Evolutionary conservation across 2,888 invertebrate species (phyloP).

Genomic region (Bombyx huttoni): DNA sequence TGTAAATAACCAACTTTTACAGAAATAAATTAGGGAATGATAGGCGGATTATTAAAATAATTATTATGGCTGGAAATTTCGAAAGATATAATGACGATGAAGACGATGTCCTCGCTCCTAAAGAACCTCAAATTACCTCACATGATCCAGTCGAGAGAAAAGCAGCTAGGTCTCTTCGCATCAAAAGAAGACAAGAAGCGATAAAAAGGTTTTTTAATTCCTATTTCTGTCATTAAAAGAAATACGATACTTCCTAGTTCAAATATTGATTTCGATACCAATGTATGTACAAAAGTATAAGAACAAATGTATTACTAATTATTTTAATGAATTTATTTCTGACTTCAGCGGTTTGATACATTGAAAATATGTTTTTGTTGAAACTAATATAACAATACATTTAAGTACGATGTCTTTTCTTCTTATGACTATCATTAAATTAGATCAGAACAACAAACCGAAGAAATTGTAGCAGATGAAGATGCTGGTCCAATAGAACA

Average conservation of each 20-base stretch:
- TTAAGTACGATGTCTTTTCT: too few species aligned
- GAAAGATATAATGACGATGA: slow-evolving; percentile 40
- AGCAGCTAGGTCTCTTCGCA: slow-evolving; percentile 77
- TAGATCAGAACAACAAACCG: slow-evolving; percentile 50
- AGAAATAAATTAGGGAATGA: too few species aligned
- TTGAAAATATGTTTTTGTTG: too few species aligned
- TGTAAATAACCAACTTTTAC: too few species aligned
- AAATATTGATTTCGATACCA: too few species aligned
- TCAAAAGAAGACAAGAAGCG: slow-evolving; percentile 75
- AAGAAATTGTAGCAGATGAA: slow-evolving; percentile 46
- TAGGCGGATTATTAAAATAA: neutral
- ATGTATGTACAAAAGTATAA: too few species aligned
- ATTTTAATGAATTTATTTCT: too few species aligned
- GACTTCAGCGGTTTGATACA: too few species aligned
- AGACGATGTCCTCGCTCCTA: slow-evolving; percentile 55
- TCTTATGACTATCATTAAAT: neutral
- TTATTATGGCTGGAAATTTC: slow-evolving; percentile 30
- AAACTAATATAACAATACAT: too few species aligned
- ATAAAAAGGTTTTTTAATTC: slow-evolving; percentile 54
- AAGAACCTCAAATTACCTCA: slow-evolving; percentile 75
- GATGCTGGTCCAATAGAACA: slow-evolving; percentile 74
- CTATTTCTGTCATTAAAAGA: neutral
- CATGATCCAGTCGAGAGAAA: slow-evolving; percentile 79
- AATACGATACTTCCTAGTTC: too few species aligned
- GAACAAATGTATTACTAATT: too few species aligned